Conservation (phyloP, 2,113 vertebrate genomes). For the Rhegmatorhina hoffmannsi region DNA sequence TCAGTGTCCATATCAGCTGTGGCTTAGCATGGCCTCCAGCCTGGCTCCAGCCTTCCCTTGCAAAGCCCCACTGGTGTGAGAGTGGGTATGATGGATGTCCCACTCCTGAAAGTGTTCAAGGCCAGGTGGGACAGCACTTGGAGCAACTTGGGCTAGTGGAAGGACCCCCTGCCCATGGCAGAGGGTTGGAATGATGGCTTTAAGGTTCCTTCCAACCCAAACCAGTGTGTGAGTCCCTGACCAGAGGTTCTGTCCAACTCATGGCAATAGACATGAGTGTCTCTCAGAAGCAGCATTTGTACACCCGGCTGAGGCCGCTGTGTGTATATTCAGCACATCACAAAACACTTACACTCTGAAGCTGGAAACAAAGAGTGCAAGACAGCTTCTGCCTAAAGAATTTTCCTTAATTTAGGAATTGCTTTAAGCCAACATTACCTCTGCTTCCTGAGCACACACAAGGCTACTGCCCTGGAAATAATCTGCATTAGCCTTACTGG, state of each 20-base stretch:
- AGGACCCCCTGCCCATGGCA: not conserved
- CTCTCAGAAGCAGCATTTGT: not conserved
- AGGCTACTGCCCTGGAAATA: slow-evolving; percentile 78
- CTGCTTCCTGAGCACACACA: slow-evolving; percentile 76
- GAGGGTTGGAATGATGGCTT: not conserved
- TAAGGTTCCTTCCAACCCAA: not conserved
- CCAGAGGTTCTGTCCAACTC: not conserved
- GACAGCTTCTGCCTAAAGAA: slow-evolving; percentile 28
- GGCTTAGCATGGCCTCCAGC: not conserved
- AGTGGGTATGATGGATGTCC: not conserved
- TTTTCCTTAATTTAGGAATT: slow-evolving; percentile 61
- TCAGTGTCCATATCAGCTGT: fast-evolving
- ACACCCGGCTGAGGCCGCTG: not conserved
- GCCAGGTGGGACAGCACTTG: not conserved
- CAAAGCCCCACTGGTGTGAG: not conserved
- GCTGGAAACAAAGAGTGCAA: slow-evolving; percentile 34
- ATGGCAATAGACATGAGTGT: fast-evolving
- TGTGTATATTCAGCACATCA: not conserved
- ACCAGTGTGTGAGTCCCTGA: not conserved
- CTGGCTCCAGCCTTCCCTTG: not conserved
- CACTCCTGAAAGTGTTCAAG: not conserved
- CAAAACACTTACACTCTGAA: not conserved
- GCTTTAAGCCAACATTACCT: slow-evolving; percentile 74
- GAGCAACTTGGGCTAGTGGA: not conserved
- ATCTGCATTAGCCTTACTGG: slow-evolving; percentile 74